These are phyloP conservation scores for Pelobates cultripes DNA, from an alignment of 2,797 vertebrate genomes.

Conservation along the genomic window DNA sequence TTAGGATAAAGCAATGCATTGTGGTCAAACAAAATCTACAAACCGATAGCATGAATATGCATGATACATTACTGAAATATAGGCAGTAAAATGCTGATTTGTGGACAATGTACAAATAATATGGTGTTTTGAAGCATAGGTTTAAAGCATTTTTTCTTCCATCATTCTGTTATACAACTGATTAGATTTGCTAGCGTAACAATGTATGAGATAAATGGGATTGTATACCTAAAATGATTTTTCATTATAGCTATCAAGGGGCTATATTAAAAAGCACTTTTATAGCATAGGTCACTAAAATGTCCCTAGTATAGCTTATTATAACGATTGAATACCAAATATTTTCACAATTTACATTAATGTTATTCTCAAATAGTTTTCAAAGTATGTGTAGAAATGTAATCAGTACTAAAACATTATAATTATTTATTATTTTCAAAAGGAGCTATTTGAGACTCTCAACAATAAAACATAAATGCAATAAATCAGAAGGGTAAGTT, in stretches of 20 bases:
- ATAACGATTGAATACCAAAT: background rate
- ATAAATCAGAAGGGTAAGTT: too few relatives aligned
- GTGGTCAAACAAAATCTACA: slow-evolving; percentile 20
- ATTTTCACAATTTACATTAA: background rate
- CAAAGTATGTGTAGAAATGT: too few relatives aligned
- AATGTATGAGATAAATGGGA: background rate
- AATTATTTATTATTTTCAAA: too few relatives aligned
- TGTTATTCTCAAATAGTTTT: too few relatives aligned
- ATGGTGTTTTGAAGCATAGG: background rate
- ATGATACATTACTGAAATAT: slow-evolving; percentile 19
- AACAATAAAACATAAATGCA: too few relatives aligned
- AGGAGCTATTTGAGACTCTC: too few relatives aligned
- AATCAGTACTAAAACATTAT: too few relatives aligned
- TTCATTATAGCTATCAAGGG: background rate
- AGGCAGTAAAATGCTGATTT: slow-evolving; percentile 25
- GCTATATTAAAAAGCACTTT: background rate
- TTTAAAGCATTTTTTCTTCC: background rate
- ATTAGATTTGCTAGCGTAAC: background rate
- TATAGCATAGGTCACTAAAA: background rate
- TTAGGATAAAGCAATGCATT: slow-evolving; percentile 32
- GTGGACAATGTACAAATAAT: background rate
- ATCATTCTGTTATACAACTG: background rate
- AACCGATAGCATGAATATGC: slow-evolving; percentile 43
- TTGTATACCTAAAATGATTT: background rate
- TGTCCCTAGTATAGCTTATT: background rate